Conservation (phyloP, 1,140 invertebrate genomes). For the Pseudomyrmex sp. region DNA sequence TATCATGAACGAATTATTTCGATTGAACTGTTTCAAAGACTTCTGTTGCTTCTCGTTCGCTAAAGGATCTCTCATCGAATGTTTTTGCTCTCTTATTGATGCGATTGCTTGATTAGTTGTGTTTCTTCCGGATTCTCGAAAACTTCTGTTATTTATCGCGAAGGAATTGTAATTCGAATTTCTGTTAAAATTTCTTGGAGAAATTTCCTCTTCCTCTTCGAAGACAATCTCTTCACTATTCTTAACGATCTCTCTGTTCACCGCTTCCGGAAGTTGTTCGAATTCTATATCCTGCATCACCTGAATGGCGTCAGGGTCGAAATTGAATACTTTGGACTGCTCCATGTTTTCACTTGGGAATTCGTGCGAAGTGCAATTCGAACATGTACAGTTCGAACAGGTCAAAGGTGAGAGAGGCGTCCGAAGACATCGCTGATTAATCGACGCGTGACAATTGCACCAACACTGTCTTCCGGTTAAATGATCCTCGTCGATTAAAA, state of each 20-base stretch:
- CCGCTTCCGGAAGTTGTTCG: slow-evolving; percentile 74
- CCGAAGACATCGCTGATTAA: slow-evolving; percentile 53
- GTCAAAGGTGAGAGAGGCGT: too few species aligned
- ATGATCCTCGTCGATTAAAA: slow-evolving; percentile 74
- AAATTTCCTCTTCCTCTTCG: slow-evolving; percentile 57
- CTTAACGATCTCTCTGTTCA: slow-evolving; percentile 76
- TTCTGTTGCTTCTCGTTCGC: not conserved
- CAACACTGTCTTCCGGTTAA: slow-evolving; percentile 47
- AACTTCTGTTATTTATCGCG: not conserved
- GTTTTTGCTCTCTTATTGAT: not conserved
- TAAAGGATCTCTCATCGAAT: not conserved
- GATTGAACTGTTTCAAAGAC: not conserved
- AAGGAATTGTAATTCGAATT: not conserved
- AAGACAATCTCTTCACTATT: slow-evolving; percentile 76
- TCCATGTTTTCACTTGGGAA: slow-evolving; percentile 28
- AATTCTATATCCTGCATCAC: slow-evolving; percentile 73
- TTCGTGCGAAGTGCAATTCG: slow-evolving; percentile 37
- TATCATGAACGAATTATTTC: not conserved
- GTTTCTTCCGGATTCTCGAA: not conserved
- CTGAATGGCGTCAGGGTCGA: slow-evolving; percentile 73
- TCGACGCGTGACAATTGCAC: slow-evolving; percentile 38
- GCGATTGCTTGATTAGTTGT: not conserved
- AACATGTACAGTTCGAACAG: slow-evolving; percentile 35
- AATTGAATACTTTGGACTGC: slow-evolving; percentile 68
- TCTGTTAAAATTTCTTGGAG: not conserved